Evolutionary conservation across 1,140 invertebrate genomes (phyloP), one percentile per base, ranked within the genome.

Genomic region (Trachymyrmex cornetzi): DNA sequence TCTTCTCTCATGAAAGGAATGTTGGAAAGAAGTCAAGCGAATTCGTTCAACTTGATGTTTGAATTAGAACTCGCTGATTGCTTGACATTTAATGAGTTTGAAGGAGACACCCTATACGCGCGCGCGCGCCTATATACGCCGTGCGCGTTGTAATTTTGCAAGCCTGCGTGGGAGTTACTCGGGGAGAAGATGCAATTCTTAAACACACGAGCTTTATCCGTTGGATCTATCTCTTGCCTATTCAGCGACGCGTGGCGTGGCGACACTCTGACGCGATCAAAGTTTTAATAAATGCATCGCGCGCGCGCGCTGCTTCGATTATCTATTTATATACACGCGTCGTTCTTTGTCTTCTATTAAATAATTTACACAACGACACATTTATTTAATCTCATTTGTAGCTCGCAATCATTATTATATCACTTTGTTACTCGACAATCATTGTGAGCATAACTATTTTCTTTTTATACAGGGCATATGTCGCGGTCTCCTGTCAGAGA

Each of bases 241-340:
- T 59, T 71, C 77, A 69, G 6, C 50, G 67, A 44, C 27, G 55
- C 69, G 24, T 44, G 53, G 34, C 38, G 38, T 57, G 55, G 55
- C 69, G 69, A 61, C 80, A 48, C 19, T 75, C 80, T 30, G 69
- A 74, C 53, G 69, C 69, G 69, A 84, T 84, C 69, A 50, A 74
- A 84, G 69, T 84, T 24, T 74, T 55, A 34, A 74, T 72, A 82
- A 72, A 82, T 59, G 67, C 80, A 84, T 50, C 59, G 44, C 38
- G 27, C 24, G 12, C 59, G 44, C 38, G 27, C 24, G 12, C n/a
- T 12, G 77, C 67, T 6, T 74, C 38, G 57, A 22, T 50, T 30
- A 61, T 75, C 53, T 50, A 59, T 84, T 59, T 84, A 61, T 84
- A 61, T 61, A 30, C 14, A 14, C 38, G n/a, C 50, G 67, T 14